Evolutionary conservation across 2,113 vertebrate species (phyloP), one percentile per base, ranked within the genome.

Genomic region (human (Homo sapiens)): DNA sequence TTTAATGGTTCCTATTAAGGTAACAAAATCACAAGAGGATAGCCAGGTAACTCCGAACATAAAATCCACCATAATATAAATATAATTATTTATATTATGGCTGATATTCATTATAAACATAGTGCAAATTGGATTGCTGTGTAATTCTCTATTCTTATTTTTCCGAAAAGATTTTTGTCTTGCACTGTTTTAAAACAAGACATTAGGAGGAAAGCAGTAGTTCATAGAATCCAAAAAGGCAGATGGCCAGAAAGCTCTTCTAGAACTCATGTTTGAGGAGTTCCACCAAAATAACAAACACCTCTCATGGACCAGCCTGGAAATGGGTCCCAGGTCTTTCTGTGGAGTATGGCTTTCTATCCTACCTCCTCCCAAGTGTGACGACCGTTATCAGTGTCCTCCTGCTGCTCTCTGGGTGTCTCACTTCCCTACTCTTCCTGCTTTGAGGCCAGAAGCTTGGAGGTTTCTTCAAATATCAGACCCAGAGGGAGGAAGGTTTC

Each of bases 121-220:
- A 72, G 16, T 57, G 5, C 20, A 64, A 16, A 14, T 94, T 92
- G 17, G 8, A 57, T 79, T 91, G n/a, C 32, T 92, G 81, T 43
- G 18, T 59, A 89, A 95, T 85, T 93, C 59, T 97, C 78, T 75
- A 17, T 83, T 1, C 1, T 97, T 90, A 75, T 2, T 93, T 94
- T 97, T 94, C 40, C 18, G 27, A 25, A 50, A 94, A 72, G 12
- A 81, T 50, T 86, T 96, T 96, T 92, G 50, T 55, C 23, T 20
- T 96, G 32, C 3, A 18, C 40, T 93, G 8, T 93, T 96, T 89
- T 75, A 84, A 48, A 68, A 83, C 50, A 95, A 92, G 23, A 64
- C 64, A 14, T 38, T 48, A 78, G n/a, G 61, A 90, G 13, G 50
- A 92, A 92, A 88, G 57, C 61, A 79, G 27, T 97, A 50, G 83